These are phyloP conservation scores for Parazoanthus atlanticus DNA, from an alignment of 92 coral and sea anemone genomes.

Conservation along the genomic window DNA sequence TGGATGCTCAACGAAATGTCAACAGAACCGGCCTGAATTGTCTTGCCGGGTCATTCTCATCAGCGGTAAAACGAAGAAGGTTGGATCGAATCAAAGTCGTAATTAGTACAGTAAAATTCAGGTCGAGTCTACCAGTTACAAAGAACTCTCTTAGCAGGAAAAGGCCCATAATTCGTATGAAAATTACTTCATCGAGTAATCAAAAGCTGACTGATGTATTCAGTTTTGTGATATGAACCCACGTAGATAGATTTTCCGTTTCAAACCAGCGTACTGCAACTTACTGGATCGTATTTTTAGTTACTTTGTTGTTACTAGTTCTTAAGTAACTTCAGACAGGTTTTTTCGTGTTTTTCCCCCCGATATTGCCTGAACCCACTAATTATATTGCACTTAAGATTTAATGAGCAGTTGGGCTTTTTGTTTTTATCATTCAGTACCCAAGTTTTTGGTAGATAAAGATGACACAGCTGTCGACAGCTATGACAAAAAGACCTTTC, in stretches of 20 bases:
- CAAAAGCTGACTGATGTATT: background rate
- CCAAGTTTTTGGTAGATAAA: slow-evolving; percentile 12
- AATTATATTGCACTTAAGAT: slow-evolving; percentile 42
- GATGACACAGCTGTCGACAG: slow-evolving; percentile 34
- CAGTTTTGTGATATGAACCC: background rate
- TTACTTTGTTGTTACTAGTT: background rate
- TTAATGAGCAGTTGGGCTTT: slow-evolving; percentile 48
- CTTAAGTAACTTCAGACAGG: background rate
- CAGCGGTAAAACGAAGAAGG: background rate
- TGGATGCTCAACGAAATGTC: background rate
- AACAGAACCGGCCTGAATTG: background rate
- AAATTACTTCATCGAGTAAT: background rate
- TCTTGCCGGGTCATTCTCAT: background rate
- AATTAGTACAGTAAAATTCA: slow-evolving; percentile 17
- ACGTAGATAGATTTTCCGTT: background rate
- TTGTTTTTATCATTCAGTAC: slow-evolving; percentile 6
- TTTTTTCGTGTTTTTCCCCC: background rate
- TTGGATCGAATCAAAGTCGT: background rate
- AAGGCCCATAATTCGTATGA: background rate
- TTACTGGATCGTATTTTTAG: background rate
- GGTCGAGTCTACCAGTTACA: background rate
- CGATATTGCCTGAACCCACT: slow-evolving; percentile 11
- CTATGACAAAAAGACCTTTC: slow-evolving; percentile 7
- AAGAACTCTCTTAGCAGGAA: background rate
- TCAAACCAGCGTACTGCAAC: background rate